Percentiles rank a stretch among this genome's conserved stretches.
Conservation (phyloP, 2,797 vertebrate genomes). For the Pangasius krempfi region DNA sequence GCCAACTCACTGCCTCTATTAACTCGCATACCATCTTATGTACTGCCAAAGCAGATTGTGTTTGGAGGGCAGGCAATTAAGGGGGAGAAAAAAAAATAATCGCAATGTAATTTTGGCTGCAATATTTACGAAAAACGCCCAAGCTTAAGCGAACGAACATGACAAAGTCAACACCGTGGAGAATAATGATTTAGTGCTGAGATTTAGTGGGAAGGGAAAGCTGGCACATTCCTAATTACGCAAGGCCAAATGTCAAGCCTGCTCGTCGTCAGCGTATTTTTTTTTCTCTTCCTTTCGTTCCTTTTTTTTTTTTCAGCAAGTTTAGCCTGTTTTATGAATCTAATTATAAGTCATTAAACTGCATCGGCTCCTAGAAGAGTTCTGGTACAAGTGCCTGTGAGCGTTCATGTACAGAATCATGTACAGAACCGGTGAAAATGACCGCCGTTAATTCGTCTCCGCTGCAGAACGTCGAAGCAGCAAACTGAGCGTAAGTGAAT, state of each 20-base stretch:
- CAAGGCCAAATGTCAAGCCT: constrained; percentile 84
- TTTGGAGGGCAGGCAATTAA: constrained; percentile 88
- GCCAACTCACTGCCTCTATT: constrained; percentile 84
- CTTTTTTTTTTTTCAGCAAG: constrained; percentile 70
- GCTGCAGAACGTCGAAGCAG: constrained; percentile 36
- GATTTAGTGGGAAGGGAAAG: constrained; percentile 79
- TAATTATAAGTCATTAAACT: constrained; percentile 85
- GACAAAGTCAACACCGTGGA: constrained; percentile 78
- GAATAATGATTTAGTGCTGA: constrained; percentile 83
- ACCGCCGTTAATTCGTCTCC: constrained; percentile 55
- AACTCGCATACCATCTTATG: constrained; percentile 83
- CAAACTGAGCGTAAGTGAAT: constrained; percentile 52
- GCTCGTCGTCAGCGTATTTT: constrained; percentile 80
- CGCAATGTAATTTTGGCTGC: constrained; percentile 85
- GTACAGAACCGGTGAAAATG: constrained; percentile 43
- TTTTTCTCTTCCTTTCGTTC: constrained; percentile 49
- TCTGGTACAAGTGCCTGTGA: not conserved
- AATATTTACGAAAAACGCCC: constrained; percentile 75
- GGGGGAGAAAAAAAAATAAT: constrained; percentile 81
- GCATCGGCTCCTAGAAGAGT: constrained; percentile 63
- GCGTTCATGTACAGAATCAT: constrained; percentile 33
- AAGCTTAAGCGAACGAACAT: constrained; percentile 78
- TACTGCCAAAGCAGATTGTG: constrained; percentile 88
- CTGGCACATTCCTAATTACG: constrained; percentile 83
- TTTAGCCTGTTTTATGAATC: constrained; percentile 80